Percentiles rank a stretch among this genome's conserved stretches.
These are phyloP conservation scores for Mobula birostris DNA, from an alignment of 2,113 vertebrate species.

Conservation along the genomic window DNA sequence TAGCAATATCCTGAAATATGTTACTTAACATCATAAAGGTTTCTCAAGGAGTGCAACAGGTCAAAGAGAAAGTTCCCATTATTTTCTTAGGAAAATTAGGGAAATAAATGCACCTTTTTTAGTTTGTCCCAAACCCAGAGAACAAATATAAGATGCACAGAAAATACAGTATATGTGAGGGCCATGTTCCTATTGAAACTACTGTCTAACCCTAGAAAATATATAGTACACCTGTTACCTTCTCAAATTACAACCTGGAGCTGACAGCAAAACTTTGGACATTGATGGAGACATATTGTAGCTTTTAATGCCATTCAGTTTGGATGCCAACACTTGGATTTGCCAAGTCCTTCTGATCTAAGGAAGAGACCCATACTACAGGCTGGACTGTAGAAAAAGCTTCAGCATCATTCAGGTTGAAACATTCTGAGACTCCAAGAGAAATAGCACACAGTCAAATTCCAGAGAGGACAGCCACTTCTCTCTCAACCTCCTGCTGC, in stretches of 20 bases:
- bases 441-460: not conserved
- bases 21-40: not conserved
- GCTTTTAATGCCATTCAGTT: too few relatives aligned
- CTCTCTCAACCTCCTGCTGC: not conserved
- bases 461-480: not conserved
- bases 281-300: not conserved
- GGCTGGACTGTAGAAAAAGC: slow-evolving; percentile 31
- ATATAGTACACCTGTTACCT: not conserved
- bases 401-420: not conserved
- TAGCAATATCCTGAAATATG: not conserved
- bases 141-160: not conserved
- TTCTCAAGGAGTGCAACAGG: not conserved
- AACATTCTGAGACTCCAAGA: not conserved
- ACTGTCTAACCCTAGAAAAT: not conserved
- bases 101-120: not conserved
- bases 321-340: not conserved
- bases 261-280: not conserved
- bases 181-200: not conserved
- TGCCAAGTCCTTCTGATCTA: not conserved
- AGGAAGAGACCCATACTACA: not conserved
- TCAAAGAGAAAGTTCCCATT: not conserved
- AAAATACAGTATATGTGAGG: not conserved
- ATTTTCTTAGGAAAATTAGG: not conserved
- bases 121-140: not conserved
- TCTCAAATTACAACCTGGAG: not conserved